Evolutionary conservation across 2,888 invertebrate genomes (phyloP).

Genomic region (Siphlonurus alternatus): DNA sequence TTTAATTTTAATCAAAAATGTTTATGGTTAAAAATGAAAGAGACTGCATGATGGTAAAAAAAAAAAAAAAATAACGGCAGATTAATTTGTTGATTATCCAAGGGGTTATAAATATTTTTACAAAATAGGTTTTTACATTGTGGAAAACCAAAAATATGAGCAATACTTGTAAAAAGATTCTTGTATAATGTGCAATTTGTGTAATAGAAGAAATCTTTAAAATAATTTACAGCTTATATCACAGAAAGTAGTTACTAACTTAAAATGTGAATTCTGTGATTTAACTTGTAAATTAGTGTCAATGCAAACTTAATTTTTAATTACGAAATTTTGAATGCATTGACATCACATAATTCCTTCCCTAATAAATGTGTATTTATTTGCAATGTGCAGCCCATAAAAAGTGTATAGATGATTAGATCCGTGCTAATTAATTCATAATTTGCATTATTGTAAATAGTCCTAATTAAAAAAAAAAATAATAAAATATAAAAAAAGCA

Average conservation of each 20-base stretch:
- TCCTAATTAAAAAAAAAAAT: too few species aligned
- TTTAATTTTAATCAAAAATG: not conserved
- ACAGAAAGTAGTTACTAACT: not conserved
- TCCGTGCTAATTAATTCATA: not conserved
- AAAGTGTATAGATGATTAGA: not conserved
- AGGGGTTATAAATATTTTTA: not conserved
- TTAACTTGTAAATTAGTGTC: not conserved
- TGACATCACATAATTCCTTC: not conserved
- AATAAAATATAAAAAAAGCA: too few species aligned
- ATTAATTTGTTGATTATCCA: not conserved
- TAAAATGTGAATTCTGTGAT: not conserved
- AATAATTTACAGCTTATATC: not conserved
- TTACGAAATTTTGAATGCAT: not conserved
- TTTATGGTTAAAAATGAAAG: not conserved
- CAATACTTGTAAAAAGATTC: not conserved
- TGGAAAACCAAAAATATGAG: not conserved
- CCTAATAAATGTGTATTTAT: not conserved
- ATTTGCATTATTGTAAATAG: conserved; percentile 2
- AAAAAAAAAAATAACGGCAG: not conserved
- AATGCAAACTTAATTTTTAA: not conserved
- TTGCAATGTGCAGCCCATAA: not conserved
- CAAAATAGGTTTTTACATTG: not conserved
- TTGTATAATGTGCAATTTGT: not conserved
- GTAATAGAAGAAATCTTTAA: not conserved
- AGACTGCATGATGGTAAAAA: not conserved